Evolutionary conservation across 2,888 invertebrate genomes (phyloP).

Genomic region (Cataglyphis altisquamis): DNA sequence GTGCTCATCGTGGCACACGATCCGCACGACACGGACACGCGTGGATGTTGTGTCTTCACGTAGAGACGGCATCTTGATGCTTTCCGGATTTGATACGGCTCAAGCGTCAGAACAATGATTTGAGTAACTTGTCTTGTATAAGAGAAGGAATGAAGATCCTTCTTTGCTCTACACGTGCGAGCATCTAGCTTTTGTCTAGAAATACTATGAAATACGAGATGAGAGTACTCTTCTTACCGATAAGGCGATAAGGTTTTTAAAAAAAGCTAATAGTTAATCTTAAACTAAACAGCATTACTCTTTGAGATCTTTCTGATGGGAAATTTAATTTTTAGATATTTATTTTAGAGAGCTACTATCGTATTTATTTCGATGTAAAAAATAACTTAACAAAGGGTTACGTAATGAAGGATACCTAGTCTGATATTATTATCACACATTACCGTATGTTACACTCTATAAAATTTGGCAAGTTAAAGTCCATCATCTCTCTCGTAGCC

Average conservation of each 20-base stretch:
- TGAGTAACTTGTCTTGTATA: conserved; percentile 19
- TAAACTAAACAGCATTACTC: neutral
- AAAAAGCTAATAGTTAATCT: neutral
- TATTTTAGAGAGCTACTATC: neutral
- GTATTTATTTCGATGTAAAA: too few relatives aligned
- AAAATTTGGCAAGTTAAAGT: conserved; percentile 10
- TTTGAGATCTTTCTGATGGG: neutral
- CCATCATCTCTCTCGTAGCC: neutral
- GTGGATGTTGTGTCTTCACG: conserved; percentile 34
- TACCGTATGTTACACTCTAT: neutral
- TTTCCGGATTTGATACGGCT: conserved; percentile 40
- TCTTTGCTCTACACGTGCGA: neutral
- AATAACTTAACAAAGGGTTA: neutral
- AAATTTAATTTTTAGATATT: conserved; percentile 6
- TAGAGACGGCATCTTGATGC: conserved; percentile 19
- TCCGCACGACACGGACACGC: conserved; percentile 45
- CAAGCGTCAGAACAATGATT: conserved; percentile 29
- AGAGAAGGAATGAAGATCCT: conserved; percentile 17
- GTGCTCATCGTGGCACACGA: conserved; percentile 42
- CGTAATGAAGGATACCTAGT: neutral
- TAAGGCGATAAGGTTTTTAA: neutral
- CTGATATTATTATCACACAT: neutral
- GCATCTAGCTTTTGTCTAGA: neutral
- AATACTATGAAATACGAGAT: neutral
- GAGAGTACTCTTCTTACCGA: neutral